Base-by-base conservation (phyloP, 2,113 vertebrate genomes). In the Halichoeres trimaculatus region DNA sequence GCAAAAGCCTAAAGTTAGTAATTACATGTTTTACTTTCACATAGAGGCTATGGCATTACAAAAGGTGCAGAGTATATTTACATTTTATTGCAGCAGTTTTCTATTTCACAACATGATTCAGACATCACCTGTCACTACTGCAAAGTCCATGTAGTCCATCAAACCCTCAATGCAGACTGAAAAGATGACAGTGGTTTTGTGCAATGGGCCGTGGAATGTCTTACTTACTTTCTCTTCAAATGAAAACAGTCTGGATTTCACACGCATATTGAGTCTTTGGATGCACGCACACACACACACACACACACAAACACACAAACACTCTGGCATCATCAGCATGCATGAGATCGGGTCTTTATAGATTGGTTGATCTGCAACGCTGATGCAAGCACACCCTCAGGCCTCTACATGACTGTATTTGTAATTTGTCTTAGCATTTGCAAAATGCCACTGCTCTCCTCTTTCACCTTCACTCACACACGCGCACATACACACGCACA, bases 71-170 rank as follows among this genome's bases (percentile, higher is more conserved):
- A 23, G 19, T 51, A 22, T 61, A 62, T 59, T 30, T 10, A 16
- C 58, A 55, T 76, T 60, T 64, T n/a, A 17, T 26, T 2, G 61
- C 5, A 1, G 22, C 23, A 56, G 40, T 63, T 74, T 81, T 67
- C 12, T 59, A 59, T 52, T 48, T 16, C 38, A 41, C 58, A 48
- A 53, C 53, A 57, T 20, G 34, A 23, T 30, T 16, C 53, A 24
- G 30, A 52, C 34, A 54, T 58, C 40, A 41, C 57, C 65, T 60
- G 52, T 50, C 12, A 1, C 24, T 38, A 54, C 52, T 52, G 62
- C 62, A 75, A 66, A 75, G 62, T 81, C 43, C 65, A 47, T 5
- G 43, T 19, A 36, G 76, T 80, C 14, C 40, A 70, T 83, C 72
- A 52, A 60, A 57, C 19, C 45, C 12, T 19, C 47, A 35, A 68